A percentile compares a stretch with the other conserved stretches of the same genome.
Evolutionary conservation across 2,797 vertebrate species (phyloP).

Genomic region (Pseudocheirus occidentalis): DNA sequence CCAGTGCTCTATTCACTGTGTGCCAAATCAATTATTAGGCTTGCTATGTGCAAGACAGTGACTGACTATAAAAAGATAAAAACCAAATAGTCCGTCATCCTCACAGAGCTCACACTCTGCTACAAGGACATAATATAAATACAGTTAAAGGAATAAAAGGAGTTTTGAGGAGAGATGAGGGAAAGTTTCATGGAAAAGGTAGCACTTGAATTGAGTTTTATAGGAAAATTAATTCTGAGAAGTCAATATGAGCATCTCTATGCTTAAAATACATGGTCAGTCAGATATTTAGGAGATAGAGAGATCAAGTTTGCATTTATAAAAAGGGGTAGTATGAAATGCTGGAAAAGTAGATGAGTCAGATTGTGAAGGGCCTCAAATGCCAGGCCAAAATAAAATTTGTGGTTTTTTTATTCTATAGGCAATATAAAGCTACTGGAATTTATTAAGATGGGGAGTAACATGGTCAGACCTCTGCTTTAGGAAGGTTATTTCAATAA

Average conservation of each 20-base stretch:
- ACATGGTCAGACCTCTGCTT: neutral
- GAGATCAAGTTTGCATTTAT: neutral
- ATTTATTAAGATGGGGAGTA: neutral
- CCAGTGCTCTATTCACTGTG: too few relatives aligned
- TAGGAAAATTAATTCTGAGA: neutral
- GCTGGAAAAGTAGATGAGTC: neutral
- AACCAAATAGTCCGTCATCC: neutral
- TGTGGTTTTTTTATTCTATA: neutral
- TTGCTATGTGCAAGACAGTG: neutral
- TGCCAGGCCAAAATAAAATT: neutral
- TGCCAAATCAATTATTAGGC: too few relatives aligned
- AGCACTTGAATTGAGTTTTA: neutral
- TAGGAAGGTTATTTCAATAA: neutral
- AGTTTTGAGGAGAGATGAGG: neutral
- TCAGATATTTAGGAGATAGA: too few relatives aligned
- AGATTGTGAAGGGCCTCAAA: neutral
- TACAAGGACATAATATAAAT: conserved; percentile 8
- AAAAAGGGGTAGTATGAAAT: neutral
- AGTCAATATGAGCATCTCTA: neutral
- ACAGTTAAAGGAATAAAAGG: neutral
- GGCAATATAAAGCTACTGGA: neutral
- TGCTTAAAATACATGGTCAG: neutral
- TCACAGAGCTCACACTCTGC: neutral
- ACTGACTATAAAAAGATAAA: neutral
- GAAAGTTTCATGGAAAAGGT: conserved; percentile 14